Evolutionary conservation across 2,888 invertebrate species (phyloP), one percentile per base, ranked within the genome.

Genomic region (Hecatera dysodea): DNA sequence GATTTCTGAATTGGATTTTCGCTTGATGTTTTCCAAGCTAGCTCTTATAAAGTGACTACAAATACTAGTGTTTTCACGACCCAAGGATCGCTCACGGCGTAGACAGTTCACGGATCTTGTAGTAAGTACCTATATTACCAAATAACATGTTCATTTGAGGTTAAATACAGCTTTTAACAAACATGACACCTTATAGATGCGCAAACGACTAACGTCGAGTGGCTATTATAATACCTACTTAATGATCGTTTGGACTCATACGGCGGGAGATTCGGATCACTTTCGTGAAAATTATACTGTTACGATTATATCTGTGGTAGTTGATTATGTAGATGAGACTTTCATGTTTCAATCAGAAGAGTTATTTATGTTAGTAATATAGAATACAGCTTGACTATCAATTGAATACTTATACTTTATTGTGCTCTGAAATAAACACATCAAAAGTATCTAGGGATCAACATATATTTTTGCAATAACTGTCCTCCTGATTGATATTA

Each of bases 221-320:
- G 17, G 9, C n/a, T 33, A 4, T 15, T n/a, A 22, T 33, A 65
- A 42, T 55, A 44, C 7, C 19, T 62, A 44, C 7, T 8, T 62
- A 73, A 74, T 55, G n/a, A 8, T 48, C 29, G 17, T 73, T 55
- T 63, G 39, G 56, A 29, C 29, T 48, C 39, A 29, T 63, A 73
- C 33, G 39, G 55, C 42, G n/a, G 4, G 17, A 63, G 48, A 73
- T 12, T 55, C 11, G 29, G 55, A 42, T 64, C 73, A 73, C 0
- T 29, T 72, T 62, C 63, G n/a, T 5, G 46, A 17, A 55, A 64
- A 73, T 55, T 29, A 39, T 63, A 63, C 29, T n/a, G 22, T 62
- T 29, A 55, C 29, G 73, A 29, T 24, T 39, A 55, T n/a, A n/a
- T 46, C 27, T 53, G 19, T 27, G 39, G 5, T 15, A 17, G 29